Base-by-base conservation (phyloP, 2,797 vertebrate species). In the Rallus crepitans region DNA sequence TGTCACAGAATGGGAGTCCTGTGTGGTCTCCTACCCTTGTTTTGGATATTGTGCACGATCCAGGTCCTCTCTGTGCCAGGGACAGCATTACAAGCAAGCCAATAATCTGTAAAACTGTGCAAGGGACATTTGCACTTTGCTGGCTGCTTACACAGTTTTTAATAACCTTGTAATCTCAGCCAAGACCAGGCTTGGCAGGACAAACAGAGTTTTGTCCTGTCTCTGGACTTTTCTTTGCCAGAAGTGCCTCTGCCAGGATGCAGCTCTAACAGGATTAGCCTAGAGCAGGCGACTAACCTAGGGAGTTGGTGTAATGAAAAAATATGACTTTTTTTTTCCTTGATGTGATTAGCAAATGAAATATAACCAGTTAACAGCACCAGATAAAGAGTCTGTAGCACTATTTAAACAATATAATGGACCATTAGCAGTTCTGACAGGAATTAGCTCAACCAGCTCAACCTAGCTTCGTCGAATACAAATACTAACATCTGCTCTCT, bases 101-200 rank as follows among this genome's bases (percentile, higher is more conserved):
- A 87, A 47, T 85, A 87, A 91, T 91, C 78, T 92, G 50, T 64
- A 87, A 87, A 92, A 89, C 37, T 13, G 33, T 71, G 45, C 69
- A 55, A 47, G 14, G 72, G 71, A 65, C 72, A 42, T 92, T 96
- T 87, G 57, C 72, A 81, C 83, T 93, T 92, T 80, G 45, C 66
- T 89, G 72, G 40, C 72, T 92, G 64, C 50, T 80, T 78, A 24
- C 30, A 60, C 27, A 80, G 37, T n/a, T 87, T 91, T 95, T 89
- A 93, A 91, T 76, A 93, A 87, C 86, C 66, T 93, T 87, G 59
- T 59, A n/a, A 82, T 87, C 79, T 92, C 61, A 96, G 93, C 94
- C 93, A 91, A 93, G 76, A 45, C 57, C 20, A 4, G 28, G 57
- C 31, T 93, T 96, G 89, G 94, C 91, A 94, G 76, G 72, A 86